phyloP scores from a whole-genome alignment of 2,888 invertebrate species.

The Isotomurus palustris region DNA sequence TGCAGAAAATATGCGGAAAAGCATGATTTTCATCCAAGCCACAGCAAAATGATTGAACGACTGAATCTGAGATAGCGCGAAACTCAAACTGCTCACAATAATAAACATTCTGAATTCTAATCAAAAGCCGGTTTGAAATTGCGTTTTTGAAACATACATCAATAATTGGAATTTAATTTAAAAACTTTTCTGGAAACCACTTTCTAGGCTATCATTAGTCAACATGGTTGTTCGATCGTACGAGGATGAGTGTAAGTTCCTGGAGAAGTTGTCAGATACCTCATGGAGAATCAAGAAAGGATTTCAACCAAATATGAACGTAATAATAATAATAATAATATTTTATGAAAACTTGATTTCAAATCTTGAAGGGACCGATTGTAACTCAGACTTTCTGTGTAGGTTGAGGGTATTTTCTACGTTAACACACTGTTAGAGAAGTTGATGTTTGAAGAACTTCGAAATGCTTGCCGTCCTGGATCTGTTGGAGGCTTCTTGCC shows the following conservation, averaged over 20 bases:
- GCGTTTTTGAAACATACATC: too few species aligned
- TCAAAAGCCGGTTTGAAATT: too few species aligned
- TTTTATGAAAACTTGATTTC: constrained; percentile 3
- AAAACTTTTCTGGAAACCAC: too few species aligned
- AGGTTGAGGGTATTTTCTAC: constrained; percentile 96
- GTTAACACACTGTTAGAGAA: constrained; percentile 87
- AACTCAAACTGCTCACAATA: too few species aligned
- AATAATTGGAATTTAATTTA: too few species aligned
- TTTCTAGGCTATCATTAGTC: too few species aligned
- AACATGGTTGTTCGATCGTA: constrained; percentile 83
- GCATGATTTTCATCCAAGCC: too few species aligned
- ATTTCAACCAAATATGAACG: constrained; percentile 98
- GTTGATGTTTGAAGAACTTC: constrained; percentile 94
- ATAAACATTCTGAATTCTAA: too few species aligned
- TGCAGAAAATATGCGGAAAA: too few species aligned
- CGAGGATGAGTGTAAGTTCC: constrained; percentile 85
- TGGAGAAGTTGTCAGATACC: constrained; percentile 79
- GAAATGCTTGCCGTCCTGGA: constrained; percentile 82
- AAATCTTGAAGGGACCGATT: too few species aligned
- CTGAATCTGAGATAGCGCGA: too few species aligned
- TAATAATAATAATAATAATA: constrained; percentile 48
- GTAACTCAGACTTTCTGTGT: background rate
- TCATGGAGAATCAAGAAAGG: constrained; percentile 96
- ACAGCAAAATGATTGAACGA: too few species aligned
- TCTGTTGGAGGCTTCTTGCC: constrained; percentile 94